A percentile compares a stretch with the other conserved stretches of the same genome.
These are phyloP conservation scores for Margaritifera margaritifera DNA, from an alignment of 2,888 invertebrate genomes.

Conservation along the genomic window DNA sequence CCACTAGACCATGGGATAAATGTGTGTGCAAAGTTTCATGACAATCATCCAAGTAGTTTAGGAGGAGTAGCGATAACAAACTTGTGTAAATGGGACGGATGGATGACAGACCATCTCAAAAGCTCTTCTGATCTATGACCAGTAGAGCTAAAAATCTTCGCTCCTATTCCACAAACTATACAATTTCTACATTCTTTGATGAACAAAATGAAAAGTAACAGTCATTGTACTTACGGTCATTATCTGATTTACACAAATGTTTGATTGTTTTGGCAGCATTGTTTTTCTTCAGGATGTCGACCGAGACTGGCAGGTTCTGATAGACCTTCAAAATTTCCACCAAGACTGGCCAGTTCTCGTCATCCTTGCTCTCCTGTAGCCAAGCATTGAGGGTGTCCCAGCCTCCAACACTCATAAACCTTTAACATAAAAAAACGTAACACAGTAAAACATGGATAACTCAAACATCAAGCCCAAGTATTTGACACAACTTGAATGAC, in stretches of 20 bases:
- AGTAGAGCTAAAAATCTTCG: not conserved
- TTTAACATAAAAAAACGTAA: constrained; percentile 73
- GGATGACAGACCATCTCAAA: too few relatives aligned
- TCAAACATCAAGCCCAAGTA: too few relatives aligned
- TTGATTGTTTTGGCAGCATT: constrained; percentile 94
- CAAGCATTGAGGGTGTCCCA: constrained; percentile 93
- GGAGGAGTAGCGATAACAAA: too few relatives aligned
- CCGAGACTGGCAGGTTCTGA: constrained; percentile 89
- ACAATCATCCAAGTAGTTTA: too few relatives aligned
- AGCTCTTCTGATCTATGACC: too few relatives aligned
- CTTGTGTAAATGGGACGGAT: too few relatives aligned
- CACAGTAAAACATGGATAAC: constrained; percentile 4
- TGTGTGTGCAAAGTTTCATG: too few relatives aligned
- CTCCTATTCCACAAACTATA: not conserved
- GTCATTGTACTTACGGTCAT: constrained; percentile 81
- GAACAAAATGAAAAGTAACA: not conserved
- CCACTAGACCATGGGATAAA: too few relatives aligned
- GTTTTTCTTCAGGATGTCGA: constrained; percentile 91
- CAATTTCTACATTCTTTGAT: too few relatives aligned
- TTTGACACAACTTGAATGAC: too few relatives aligned
- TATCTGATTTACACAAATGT: constrained; percentile 74
- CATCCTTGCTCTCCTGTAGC: constrained; percentile 89
- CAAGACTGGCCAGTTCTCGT: constrained; percentile 89
- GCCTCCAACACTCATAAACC: constrained; percentile 91
- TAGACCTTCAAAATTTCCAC: constrained; percentile 89